These are phyloP conservation scores for Bombus confusus DNA, from an alignment of 1,140 invertebrate species.

Conservation along the genomic window DNA sequence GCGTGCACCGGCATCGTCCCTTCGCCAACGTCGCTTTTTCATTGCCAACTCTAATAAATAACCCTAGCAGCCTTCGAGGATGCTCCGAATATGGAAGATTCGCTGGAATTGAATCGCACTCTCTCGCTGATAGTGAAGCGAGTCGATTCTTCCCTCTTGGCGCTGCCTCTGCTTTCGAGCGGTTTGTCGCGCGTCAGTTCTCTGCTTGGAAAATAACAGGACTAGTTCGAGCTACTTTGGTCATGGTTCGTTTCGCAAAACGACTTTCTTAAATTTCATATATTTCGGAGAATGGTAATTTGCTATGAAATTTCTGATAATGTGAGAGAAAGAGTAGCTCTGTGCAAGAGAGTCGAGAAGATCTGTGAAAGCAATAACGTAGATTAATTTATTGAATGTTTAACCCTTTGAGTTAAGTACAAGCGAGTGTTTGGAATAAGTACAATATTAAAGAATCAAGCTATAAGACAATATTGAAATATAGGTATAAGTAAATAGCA, in stretches of 20 bases:
- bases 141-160: neutral
- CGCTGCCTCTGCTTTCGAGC: neutral
- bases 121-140: neutral
- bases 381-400: no score
- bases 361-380: no score
- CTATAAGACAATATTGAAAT: no score
- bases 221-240: neutral
- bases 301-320: no score
- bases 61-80: neutral
- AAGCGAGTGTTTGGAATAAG: no score
- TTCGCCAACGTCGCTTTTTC: neutral
- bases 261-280: neutral
- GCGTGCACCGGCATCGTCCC: neutral
- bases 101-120: conserved; percentile 29
- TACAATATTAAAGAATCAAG: no score
- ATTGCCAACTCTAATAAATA: conserved; percentile 31
- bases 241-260: neutral
- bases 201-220: neutral
- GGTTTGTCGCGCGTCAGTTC: neutral
- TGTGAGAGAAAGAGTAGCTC: no score
- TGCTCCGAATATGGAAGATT: conserved; percentile 43
- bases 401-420: no score
- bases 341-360: no score
- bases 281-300: no score
- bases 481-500: no score